phyloP scores from a whole-genome alignment of 2,888 invertebrate genomes.

The Nemurella pictetii region DNA sequence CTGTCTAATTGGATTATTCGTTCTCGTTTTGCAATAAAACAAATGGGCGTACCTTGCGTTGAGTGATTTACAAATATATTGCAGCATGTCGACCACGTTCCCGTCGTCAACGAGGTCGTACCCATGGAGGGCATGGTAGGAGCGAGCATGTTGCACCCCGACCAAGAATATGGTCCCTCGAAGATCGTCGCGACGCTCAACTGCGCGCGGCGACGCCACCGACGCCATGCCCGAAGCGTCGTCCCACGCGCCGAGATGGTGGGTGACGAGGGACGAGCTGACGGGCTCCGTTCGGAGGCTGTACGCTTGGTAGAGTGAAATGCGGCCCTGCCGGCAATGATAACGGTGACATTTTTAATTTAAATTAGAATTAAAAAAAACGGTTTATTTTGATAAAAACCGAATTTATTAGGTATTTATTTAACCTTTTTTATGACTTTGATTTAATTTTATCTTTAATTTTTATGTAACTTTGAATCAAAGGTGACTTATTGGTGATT shows the following conservation, averaged over 20 bases:
- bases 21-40: no score
- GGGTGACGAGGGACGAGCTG: slow-evolving; percentile 49
- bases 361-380: neutral
- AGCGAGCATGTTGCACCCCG: slow-evolving; percentile 50
- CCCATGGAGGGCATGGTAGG: slow-evolving; percentile 50
- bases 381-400: neutral
- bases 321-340: slow-evolving; percentile 42
- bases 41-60: slow-evolving; percentile 62
- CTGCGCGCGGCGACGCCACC: slow-evolving; percentile 45
- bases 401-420: no score
- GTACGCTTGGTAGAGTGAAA: slow-evolving; percentile 48
- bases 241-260: slow-evolving; percentile 49
- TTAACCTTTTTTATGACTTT: no score
- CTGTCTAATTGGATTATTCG: no score
- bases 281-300: slow-evolving; percentile 49
- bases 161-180: slow-evolving; percentile 50
- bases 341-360: neutral
- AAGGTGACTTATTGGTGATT: no score
- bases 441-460: no score
- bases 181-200: slow-evolving; percentile 49
- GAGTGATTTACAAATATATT: slow-evolving; percentile 57
- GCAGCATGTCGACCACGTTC: slow-evolving; percentile 54
- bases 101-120: slow-evolving; percentile 57
- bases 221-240: slow-evolving; percentile 45
- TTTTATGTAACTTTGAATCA: no score